Evolutionary conservation across 2,113 vertebrate genomes (phyloP).

Genomic region (Hemicordylus capensis): DNA sequence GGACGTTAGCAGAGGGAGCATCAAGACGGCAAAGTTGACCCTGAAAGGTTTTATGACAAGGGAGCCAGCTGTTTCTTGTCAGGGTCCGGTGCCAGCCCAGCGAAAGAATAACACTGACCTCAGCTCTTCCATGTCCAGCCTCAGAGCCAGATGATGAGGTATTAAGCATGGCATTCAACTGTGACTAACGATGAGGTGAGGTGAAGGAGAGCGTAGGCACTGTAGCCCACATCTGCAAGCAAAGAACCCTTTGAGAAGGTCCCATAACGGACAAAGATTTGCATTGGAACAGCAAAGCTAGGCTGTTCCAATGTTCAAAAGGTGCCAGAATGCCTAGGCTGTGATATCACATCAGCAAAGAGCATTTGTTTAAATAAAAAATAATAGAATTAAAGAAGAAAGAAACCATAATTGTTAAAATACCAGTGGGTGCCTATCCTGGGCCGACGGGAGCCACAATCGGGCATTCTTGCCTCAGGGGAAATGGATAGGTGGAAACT

Average conservation of each 20-base stretch:
- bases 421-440: background rate
- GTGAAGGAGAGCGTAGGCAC: rapidly evolving
- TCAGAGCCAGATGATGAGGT: conserved; percentile 17
- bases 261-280: background rate
- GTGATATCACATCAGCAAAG: conserved; percentile 52
- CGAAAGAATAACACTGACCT: conserved; percentile 3
- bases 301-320: conserved; percentile 27
- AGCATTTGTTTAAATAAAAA: conserved; percentile 63
- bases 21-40: background rate
- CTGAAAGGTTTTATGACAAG: background rate
- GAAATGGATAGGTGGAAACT: background rate
- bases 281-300: background rate
- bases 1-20: background rate
- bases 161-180: conserved; percentile 7
- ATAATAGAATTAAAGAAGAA: conserved; percentile 43
- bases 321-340: conserved; percentile 36
- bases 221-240: background rate
- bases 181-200: background rate
- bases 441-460: conserved; percentile 34
- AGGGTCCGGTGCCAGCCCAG: background rate
- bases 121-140: background rate
- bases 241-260: background rate
- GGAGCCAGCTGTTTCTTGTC: conserved; percentile 13
- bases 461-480: rapidly evolving
- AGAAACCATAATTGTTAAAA: conserved; percentile 56